Evolutionary conservation across 1,140 invertebrate genomes (phyloP), one percentile per base, ranked within the genome.

Genomic region (Papilio machaon): DNA sequence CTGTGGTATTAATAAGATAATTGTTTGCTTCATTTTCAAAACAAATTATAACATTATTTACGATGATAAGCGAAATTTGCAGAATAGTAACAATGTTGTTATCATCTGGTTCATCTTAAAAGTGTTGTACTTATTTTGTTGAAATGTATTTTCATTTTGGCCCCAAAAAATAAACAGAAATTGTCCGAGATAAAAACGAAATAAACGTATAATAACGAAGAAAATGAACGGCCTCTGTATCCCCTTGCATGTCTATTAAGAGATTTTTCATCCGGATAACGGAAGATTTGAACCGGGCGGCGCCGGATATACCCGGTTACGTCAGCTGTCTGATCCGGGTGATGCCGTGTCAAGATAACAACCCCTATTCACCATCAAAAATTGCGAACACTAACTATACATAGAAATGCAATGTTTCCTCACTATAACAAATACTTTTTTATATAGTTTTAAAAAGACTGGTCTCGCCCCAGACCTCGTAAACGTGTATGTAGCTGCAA

Each of bases 171-270:
- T 70, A 70, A 70, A 70, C 64, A 70, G 64, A 70, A 70, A 70
- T 70, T 70, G 64, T 30, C 64, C 4, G 30, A 70, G 64, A 70
- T 70, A 70, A 70, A 70, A 70, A 35, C 64, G 30, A 70, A 70
- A 70, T 70, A 70, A 70, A 70, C 64, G 64, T 70, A 43, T 43
- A 70, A 70, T 70, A 70, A 70, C 23, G 64, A 70, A 70, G 64
- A 70, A 70, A 70, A 70, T 70, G 64, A 70, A 70, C 64, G 64
- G 30, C 30, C 23, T 35, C 30, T 70, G 30, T 35, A 70, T 70
- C 64, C 64, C 60, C 64, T 70, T 70, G 64, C 30, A 70, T 70
- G 64, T 35, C 64, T 70, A 70, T 70, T 70, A 70, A 35, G 64
- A 70, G 64, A 70, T 70, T 38, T 70, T 70, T 70, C 64, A 5